Conservation (phyloP, 2,797 vertebrate genomes). For the Fistularia tabacaria region DNA sequence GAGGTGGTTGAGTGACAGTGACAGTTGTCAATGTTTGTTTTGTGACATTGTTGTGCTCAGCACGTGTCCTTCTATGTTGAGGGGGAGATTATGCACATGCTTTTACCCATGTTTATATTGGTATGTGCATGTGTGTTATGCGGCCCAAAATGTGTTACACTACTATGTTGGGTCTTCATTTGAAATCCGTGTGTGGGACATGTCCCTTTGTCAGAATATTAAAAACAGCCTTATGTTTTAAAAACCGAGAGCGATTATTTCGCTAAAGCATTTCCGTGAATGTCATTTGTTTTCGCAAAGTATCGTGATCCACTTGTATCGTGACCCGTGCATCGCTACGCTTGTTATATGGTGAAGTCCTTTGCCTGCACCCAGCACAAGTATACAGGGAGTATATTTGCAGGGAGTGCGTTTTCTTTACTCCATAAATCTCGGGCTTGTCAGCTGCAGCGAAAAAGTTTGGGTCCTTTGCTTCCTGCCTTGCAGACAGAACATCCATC, state of each 20-base stretch:
- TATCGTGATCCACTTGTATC: too few species aligned
- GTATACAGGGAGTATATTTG: neutral
- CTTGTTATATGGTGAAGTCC: too few species aligned
- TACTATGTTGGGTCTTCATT: too few species aligned
- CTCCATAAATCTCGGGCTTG: constrained; percentile 15
- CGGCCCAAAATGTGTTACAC: too few species aligned
- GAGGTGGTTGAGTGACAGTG: constrained; percentile 48
- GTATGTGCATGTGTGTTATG: constrained; percentile 25
- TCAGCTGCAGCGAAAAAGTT: constrained; percentile 1
- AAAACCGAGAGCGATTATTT: too few species aligned
- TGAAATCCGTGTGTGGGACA: too few species aligned
- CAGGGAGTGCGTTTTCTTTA: constrained; percentile 2
- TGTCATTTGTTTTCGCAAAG: too few species aligned
- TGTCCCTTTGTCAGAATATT: too few species aligned
- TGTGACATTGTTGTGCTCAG: constrained; percentile 37
- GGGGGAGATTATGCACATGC: constrained; percentile 26
- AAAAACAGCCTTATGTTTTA: too few species aligned
- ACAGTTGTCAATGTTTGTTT: constrained; percentile 67
- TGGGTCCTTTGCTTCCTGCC: constrained; percentile 1
- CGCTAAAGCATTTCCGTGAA: too few species aligned
- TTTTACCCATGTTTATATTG: constrained; percentile 12
- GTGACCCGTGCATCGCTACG: too few species aligned
- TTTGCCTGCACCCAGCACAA: neutral
- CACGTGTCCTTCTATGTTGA: constrained; percentile 17
- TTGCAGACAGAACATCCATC: constrained; percentile 35